Base-by-base conservation (phyloP, 2,113 vertebrate species). In the Columba livia region DNA sequence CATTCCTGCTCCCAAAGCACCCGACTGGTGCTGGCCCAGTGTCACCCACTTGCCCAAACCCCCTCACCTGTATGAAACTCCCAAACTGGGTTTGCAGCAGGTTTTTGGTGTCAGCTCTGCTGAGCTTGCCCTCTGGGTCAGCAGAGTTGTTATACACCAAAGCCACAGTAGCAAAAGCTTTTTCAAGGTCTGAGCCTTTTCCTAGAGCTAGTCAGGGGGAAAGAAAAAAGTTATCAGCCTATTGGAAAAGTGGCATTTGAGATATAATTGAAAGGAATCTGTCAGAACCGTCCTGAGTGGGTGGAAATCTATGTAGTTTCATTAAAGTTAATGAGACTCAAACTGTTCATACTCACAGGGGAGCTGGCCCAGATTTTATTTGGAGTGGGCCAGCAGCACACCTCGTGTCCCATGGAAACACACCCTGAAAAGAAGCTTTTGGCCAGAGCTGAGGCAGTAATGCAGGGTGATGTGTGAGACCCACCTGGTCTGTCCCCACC, bases 171-270 rank as follows among this genome's bases (percentile, higher is more conserved):
- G 98, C 97, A 50, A 98, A 96, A 69, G 98, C 97, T 79, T 97
- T 98, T 90, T 98, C 98, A 53, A 98, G 97, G 44, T 98, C 98
- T 47, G 98, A 98, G 79, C 96, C 95, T 93, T 98, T 98, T 78
- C 69, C 62, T 48, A 98, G 94, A 94, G 94, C 98, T 99, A 25
- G 14, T 47, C 18, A 51, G 31, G 31, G 40, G 10, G 28, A 26
- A 13, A 3, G 2, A 28, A 6, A 5, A 25, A 48, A 34, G 73
- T 92, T 66, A 77, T 12, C 53, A 72, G 21, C 50, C 47, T 51
- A 64, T 66, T 4, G 85, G 65, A 79, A 51, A 56, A 70, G 24
- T 7, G 2, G 17, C 2, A 71, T 60, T 48, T 44, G 44, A 48
- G n/a, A 21, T 62, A 29, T 23, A 84, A 93, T 75, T 79, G 56